phyloP scores from a whole-genome alignment of 2,797 vertebrate species.

The Anabacerthia variegaticeps region DNA sequence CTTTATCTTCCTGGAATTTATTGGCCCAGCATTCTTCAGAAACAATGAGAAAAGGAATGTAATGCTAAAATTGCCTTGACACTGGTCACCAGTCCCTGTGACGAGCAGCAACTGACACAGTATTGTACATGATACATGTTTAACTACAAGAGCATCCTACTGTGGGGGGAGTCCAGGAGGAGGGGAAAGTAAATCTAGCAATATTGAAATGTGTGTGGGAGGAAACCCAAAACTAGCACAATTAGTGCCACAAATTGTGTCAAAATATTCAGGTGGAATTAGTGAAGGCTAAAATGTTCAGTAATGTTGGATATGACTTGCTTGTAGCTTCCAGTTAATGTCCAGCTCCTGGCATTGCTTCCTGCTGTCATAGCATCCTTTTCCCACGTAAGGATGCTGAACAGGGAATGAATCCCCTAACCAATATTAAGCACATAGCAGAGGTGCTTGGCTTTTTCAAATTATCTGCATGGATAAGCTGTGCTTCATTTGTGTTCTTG shows the following conservation, averaged over 20 bases:
- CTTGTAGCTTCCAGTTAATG: not conserved
- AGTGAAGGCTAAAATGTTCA: not conserved
- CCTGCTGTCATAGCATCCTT: not conserved
- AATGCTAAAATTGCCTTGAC: not conserved
- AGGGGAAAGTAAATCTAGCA: not conserved
- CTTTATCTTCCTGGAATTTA: not conserved
- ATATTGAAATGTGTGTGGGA: accelerated
- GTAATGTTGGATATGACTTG: not conserved
- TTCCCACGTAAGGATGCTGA: not conserved
- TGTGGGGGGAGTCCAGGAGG: not conserved
- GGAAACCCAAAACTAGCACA: not conserved
- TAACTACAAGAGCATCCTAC: not conserved
- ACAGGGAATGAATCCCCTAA: no score
- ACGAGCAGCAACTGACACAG: not conserved
- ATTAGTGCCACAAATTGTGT: not conserved
- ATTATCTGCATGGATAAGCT: not conserved
- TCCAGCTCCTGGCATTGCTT: not conserved
- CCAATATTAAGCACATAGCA: not conserved
- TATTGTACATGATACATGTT: not conserved
- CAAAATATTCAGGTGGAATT: not conserved
- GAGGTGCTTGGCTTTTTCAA: not conserved
- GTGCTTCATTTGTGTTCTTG: not conserved
- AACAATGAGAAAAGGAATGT: not conserved
- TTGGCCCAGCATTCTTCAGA: not conserved
- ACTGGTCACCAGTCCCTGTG: not conserved